phyloP scores from a whole-genome alignment of 2,113 vertebrate species.

The Strix aluco region DNA sequence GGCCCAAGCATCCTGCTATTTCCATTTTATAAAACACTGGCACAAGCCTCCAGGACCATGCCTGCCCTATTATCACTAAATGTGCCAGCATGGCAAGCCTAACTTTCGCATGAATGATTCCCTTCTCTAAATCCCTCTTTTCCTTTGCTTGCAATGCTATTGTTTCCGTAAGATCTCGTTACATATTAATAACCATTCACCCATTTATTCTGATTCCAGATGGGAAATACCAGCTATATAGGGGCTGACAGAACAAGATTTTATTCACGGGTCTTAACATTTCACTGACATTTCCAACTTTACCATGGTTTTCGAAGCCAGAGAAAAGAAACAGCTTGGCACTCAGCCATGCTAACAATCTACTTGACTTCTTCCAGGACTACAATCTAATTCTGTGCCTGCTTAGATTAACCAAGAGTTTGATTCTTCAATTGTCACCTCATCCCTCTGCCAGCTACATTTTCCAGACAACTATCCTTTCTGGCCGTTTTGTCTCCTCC shows the following conservation, averaged over 20 bases:
- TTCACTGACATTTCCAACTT: background rate
- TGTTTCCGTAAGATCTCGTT: background rate
- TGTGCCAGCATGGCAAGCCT: background rate
- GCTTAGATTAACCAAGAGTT: background rate
- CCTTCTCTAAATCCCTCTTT: background rate
- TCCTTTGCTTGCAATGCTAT: background rate
- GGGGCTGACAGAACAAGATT: background rate
- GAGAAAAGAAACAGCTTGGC: background rate
- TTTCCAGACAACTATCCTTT: background rate
- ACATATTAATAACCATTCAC: slow-evolving; percentile 26
- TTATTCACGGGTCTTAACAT: background rate
- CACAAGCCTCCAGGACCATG: background rate
- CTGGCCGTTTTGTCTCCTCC: background rate
- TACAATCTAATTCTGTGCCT: background rate
- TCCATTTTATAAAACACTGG: background rate
- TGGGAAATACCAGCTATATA: background rate
- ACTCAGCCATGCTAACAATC: background rate
- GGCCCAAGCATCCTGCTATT: background rate
- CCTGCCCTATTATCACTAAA: background rate
- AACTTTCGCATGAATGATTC: background rate
- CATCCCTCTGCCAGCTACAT: background rate
- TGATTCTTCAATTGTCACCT: background rate
- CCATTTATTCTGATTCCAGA: background rate
- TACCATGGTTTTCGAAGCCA: background rate
- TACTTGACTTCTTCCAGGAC: background rate